phyloP scores from a whole-genome alignment of 2,797 vertebrate genomes.

The Silurus lanzhouensis region DNA sequence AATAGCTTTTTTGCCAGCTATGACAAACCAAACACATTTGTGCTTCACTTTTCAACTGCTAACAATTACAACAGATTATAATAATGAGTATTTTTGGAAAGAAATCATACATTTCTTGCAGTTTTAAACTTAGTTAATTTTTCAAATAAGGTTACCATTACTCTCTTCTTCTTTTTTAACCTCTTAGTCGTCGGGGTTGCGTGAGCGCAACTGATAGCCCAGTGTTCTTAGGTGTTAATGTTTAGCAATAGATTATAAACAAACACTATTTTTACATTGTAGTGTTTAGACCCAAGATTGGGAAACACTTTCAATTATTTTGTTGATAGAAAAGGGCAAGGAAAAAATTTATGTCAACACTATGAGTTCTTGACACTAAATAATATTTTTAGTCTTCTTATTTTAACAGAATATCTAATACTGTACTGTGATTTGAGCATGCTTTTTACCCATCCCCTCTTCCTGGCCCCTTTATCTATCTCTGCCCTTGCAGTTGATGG shows the following conservation, averaged over 20 bases:
- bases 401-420: slow-evolving; percentile 44
- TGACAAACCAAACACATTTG: neutral
- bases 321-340: neutral
- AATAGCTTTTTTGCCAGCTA: neutral
- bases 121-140: neutral
- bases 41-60: neutral
- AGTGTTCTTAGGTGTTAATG: too few relatives aligned
- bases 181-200: too few relatives aligned
- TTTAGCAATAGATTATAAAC: too few relatives aligned
- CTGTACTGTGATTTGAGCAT: slow-evolving; percentile 52
- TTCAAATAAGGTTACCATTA: neutral
- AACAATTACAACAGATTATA: neutral
- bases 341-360: neutral
- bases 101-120: neutral
- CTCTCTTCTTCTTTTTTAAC: too few relatives aligned
- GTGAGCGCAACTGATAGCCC: too few relatives aligned
- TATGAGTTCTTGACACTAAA: neutral
- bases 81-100: neutral
- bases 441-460: slow-evolving; percentile 49
- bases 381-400: neutral
- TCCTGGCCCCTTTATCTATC: slow-evolving; percentile 67
- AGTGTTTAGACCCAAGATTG: neutral
- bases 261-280: neutral
- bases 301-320: neutral
- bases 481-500: slow-evolving; percentile 84